Evolutionary conservation across 2,797 vertebrate genomes (phyloP), one percentile per base, ranked within the genome.

Genomic region (Spondyliosoma cantharus): DNA sequence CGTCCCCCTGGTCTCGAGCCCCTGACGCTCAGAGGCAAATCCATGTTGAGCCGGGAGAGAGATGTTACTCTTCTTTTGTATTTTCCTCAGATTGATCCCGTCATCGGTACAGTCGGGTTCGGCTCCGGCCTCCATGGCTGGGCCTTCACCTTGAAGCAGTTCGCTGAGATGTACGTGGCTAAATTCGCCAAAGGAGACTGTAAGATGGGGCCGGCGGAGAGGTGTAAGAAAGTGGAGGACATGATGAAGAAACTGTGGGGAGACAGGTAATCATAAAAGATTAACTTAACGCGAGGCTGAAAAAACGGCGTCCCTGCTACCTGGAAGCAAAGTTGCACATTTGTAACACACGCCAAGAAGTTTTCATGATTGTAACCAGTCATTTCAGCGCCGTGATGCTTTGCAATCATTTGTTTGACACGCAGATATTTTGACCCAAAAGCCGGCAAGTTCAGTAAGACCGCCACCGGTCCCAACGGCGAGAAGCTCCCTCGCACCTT

Each of bases 221-320:
- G 96, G 61, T 96, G 96, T 93, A 98, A 96, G 95, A 99, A 98
- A 82, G 97, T 99, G 13, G 97, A 97, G 72, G 97, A 98, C 86
- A 98, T 98, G 97, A 99, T 98, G 97, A 99, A 98, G 93, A 98
- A 97, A 84, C 95, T 99, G 54, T 98, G 97, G 97, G 97, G 98
- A 69, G 97, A 99, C 54, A 94, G 96, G 98, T 99, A 86, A 94
- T 95, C 42, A 29, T 20, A 20, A 24, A 45, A 50, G 27, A 50
- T 19, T 8, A 65, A 29, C 17, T 68, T 60, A 46, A 59, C n/a
- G 46, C 1, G 0, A 52, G 24, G 12, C 53, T 64, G 43, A 64
- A 60, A 60, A 50, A 42, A 56, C 63, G 54, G 32, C 5, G 2
- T 61, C 43, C 12, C 43, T n/a, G 58, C 20, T 60, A 67, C 8